Conservation (phyloP, 2,113 vertebrate genomes). For the Perca flavescens region DNA sequence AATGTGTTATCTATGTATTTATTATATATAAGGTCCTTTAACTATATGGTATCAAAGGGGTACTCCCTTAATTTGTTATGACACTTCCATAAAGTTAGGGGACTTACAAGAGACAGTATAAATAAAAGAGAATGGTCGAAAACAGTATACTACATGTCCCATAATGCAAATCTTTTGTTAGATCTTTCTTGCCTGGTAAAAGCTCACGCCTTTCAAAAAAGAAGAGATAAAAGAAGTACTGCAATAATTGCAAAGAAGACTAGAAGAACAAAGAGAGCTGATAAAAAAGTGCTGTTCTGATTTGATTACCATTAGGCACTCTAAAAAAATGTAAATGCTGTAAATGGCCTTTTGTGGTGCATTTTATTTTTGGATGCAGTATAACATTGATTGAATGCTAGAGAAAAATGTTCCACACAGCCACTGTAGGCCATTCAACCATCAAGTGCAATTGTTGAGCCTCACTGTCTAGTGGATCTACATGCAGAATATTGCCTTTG, state of each 20-base stretch:
- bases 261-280: too few relatives aligned
- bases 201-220: neutral
- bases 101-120: neutral
- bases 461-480: neutral
- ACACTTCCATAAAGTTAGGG: neutral
- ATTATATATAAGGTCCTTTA: neutral
- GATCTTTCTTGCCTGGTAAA: neutral
- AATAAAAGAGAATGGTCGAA: neutral
- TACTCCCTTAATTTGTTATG: neutral
- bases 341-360: neutral
- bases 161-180: neutral
- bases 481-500: neutral
- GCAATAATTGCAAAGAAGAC: neutral
- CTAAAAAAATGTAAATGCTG: neutral
- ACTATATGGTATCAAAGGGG: neutral
- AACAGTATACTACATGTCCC: neutral
- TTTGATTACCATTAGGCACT: neutral
- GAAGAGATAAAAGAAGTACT: neutral
- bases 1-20: neutral
- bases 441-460: neutral
- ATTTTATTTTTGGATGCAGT: conserved; percentile 9
- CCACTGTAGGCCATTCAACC: neutral
- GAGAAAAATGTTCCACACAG: neutral
- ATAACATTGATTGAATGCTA: neutral
- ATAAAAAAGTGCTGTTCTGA: neutral